Conservation (phyloP, 2,797 vertebrate species). For the Acropternis orthonyx region DNA sequence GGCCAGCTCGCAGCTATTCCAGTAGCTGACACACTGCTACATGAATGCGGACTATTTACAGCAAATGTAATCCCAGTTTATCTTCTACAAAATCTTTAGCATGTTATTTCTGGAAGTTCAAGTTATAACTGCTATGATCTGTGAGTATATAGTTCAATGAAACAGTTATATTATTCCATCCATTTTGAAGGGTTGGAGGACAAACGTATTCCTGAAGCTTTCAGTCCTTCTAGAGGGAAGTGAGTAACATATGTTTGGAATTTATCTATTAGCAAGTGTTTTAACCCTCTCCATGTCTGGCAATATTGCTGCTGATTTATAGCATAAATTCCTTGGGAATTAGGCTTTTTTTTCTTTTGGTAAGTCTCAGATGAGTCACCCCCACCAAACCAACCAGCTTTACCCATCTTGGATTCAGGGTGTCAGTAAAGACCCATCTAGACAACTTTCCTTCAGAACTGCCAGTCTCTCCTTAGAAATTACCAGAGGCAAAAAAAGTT, state of each 20-base stretch:
- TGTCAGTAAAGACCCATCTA: neutral
- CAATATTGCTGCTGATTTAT: neutral
- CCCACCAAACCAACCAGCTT: neutral
- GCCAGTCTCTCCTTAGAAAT: neutral
- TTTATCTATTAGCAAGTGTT: neutral
- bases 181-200: neutral
- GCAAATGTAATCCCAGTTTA: neutral
- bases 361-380: neutral
- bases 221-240: neutral
- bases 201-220: neutral
- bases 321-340: neutral
- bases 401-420: neutral
- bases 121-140: constrained; percentile 7
- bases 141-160: neutral
- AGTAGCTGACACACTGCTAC: constrained; percentile 7
- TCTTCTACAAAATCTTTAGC: constrained; percentile 26
- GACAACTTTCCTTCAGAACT: neutral
- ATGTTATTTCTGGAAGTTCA: neutral
- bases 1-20: neutral
- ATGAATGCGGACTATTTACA: neutral
- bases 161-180: neutral
- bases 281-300: neutral
- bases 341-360: neutral
- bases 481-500: neutral
- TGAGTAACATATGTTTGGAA: neutral